Evolutionary conservation across 2,888 invertebrate genomes (phyloP), one percentile per base, ranked within the genome.

Genomic region (Hypselothyrea guttata): DNA sequence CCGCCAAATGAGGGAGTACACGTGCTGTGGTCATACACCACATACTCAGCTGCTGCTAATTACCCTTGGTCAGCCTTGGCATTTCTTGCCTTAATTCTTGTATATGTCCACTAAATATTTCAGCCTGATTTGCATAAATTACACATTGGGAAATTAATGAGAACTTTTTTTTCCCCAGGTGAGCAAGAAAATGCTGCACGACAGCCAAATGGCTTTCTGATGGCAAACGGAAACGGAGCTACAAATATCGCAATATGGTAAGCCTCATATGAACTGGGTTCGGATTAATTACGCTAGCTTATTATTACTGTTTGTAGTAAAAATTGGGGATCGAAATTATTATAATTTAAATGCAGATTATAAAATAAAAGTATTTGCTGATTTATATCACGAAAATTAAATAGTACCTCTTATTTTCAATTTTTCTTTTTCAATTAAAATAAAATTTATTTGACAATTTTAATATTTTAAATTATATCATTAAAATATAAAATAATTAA

Each of bases 121-220:
- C 52, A 48, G 48, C 11, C 53, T 68, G 45, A 84, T 78, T 84
- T 78, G 75, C 78, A 78, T 75, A 78, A 78, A 69, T 66, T 68
- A 75, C 59, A 47, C 38, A 46, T 65, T 60, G 49, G 41, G 51
- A 61, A 59, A 62, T 77, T 77, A 77, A 84, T 77, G 64, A 71
- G 77, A 58, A 44, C 48, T 51, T 40, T 46, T 35, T 34, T 35
- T 54, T 52, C 55, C 55, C 42, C 42, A 59, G 60, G 48, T 38
- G 41, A 42, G 33, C 38, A 69, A 44, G 49, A n/a, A 13, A 47
- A 34, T 46, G 37, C 13, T 22, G 18, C 47, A 60, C 54, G 48
- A 59, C 37, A 31, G 31, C 9, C 56, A 78, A 84, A 84, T 70
- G 63, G 54, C 45, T 74, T 86, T 85, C 74, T 86, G 74, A 84